Base-by-base conservation (phyloP, 2,113 vertebrate genomes). In the Amblyopsis rosae region DNA sequence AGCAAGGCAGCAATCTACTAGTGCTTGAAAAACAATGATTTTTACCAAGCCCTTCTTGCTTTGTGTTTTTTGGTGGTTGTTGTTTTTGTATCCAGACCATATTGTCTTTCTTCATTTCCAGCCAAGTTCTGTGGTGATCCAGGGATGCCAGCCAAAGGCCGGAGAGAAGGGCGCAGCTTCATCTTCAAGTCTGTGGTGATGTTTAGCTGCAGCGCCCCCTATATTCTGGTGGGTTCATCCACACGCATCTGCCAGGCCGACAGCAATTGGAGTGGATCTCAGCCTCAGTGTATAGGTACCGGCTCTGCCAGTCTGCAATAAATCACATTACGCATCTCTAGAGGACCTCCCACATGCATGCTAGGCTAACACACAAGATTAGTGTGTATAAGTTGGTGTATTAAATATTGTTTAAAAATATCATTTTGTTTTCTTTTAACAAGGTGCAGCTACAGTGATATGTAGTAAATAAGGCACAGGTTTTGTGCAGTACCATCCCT, bases 111-210 rank as follows among this genome's bases (percentile, higher is more conserved):
- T 75, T 59, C 33, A 13, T 75, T 65, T 69, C 26, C 84, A 99
- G 97, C 98, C 59, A 98, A 95, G 79, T 99, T 99, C 90, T 99
- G 98, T 58, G 96, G 97, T 33, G 97, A 99, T 67, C 96, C 97
- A 2, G 96, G 98, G 3, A 60, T 88, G 60, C 97, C 96, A 13
- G 89, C 94, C 65, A 93, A 93, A 78, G 95, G 96, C 53, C 94
- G 89, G 72, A 90, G 95, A 83, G 96, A 98, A 84, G 98, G 98
- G 6, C 98, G 94, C 76, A 98, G 98, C 75, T 99, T 99, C 85
- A 99, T 99, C 76, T 98, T 95, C 75, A 96, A 96, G 79, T 97
- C 98, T 0, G 96, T 98, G 86, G 95, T 98, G 45, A 92, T 88
- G 1, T 99, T 96, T 79, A 95, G 82, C 89, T 99, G 98, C 91